A percentile compares a stretch with the other conserved stretches of the same genome.
Evolutionary conservation across 2,888 invertebrate genomes (phyloP).

Genomic region (Cephus runcator): DNA sequence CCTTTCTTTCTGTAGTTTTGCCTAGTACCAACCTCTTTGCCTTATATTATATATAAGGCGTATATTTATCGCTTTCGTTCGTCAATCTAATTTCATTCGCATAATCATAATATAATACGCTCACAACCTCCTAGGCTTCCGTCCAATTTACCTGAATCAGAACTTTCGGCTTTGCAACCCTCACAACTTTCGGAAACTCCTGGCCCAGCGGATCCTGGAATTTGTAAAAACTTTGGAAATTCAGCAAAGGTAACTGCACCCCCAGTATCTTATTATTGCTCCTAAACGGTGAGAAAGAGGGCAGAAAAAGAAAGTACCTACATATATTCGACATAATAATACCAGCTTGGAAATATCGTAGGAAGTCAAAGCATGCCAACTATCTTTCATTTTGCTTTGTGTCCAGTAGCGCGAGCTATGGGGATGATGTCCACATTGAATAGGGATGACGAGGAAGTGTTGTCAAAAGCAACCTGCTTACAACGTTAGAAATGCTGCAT

Average conservation of each 20-base stretch:
- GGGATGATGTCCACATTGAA: neutral
- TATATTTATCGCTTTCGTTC: neutral
- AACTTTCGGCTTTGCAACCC: neutral
- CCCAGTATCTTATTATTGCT: neutral
- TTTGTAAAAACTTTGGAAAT: neutral
- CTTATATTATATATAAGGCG: too few relatives aligned
- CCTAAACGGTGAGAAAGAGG: too few relatives aligned
- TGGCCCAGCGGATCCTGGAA: neutral
- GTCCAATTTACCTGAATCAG: neutral
- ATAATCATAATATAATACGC: neutral
- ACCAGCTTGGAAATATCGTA: slow-evolving; percentile 28
- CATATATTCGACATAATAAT: neutral
- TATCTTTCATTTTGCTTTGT: slow-evolving; percentile 62
- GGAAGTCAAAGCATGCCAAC: slow-evolving; percentile 57
- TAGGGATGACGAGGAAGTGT: slow-evolving; percentile 7
- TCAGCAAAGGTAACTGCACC: neutral
- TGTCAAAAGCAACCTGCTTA: slow-evolving; percentile 6
- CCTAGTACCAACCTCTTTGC: neutral
- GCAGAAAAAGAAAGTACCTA: neutral
- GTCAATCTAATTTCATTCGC: neutral
- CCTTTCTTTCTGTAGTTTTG: neutral
- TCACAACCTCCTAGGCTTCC: neutral
- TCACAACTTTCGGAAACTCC: neutral
- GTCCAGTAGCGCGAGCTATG: slow-evolving; percentile 26
- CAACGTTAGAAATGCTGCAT: neutral